A percentile compares a stretch with the other conserved stretches of the same genome.
These are phyloP conservation scores for Cryptoprocta ferox DNA, from an alignment of 2,797 vertebrate genomes.

Conservation along the genomic window DNA sequence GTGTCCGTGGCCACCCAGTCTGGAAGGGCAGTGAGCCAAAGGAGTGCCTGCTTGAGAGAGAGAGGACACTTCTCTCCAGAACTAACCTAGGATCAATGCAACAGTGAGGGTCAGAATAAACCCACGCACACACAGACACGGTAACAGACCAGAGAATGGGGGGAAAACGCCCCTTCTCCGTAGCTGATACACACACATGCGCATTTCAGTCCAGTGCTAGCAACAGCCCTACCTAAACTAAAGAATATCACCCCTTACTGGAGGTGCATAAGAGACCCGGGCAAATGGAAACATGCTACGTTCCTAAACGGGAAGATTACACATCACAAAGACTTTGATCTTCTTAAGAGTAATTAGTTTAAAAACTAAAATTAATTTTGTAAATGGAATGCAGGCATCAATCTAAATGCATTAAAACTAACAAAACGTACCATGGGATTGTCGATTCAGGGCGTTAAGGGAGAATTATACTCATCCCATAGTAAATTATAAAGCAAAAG, in stretches of 20 bases:
- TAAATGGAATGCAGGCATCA: not conserved
- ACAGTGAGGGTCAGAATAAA: not conserved
- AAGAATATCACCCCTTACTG: not conserved
- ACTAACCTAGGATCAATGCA: too few species aligned
- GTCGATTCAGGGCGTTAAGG: not conserved
- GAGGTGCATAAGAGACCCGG: not conserved
- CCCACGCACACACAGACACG: accelerated
- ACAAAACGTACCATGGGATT: not conserved
- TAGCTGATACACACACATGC: accelerated
- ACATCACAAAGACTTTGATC: not conserved
- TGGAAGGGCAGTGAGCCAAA: not conserved
- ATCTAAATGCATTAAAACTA: not conserved
- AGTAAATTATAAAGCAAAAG: not conserved
- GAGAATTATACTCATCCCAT: not conserved
- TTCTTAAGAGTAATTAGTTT: not conserved
- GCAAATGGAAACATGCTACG: not conserved
- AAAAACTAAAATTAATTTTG: not conserved
- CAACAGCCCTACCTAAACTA: not conserved
- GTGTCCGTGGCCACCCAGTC: too few species aligned
- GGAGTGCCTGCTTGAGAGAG: not conserved
- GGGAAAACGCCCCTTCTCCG: not conserved
- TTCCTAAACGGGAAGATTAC: not conserved
- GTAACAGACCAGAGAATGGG: not conserved
- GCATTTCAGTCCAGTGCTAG: not conserved
- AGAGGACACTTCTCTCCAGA: not conserved